These are phyloP conservation scores for Diceros bicornis DNA, from an alignment of 2,797 vertebrate genomes.

Conservation along the genomic window DNA sequence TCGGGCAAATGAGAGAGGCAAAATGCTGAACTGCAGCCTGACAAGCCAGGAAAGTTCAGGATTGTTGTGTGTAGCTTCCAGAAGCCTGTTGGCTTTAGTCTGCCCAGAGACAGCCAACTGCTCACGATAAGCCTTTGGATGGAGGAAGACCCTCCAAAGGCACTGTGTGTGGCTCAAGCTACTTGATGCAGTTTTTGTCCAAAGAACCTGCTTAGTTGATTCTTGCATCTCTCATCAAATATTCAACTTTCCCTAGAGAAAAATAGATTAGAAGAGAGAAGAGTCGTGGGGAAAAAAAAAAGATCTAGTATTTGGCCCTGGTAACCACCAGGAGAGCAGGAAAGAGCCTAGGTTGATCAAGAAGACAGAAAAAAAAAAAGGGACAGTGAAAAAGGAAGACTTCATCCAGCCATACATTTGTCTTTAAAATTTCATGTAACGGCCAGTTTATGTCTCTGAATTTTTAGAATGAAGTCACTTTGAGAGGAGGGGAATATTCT, in stretches of 20 bases:
- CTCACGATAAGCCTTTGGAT: not conserved
- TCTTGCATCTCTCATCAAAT: not conserved
- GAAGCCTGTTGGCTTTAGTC: not conserved
- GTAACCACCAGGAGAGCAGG: not conserved
- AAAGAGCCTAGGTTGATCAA: not conserved
- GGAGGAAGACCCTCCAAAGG: not conserved
- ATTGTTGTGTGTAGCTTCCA: not conserved
- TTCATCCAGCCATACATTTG: not conserved
- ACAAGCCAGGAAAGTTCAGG: not conserved
- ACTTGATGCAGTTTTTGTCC: not conserved
- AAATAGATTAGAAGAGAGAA: not conserved
- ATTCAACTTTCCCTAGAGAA: not conserved
- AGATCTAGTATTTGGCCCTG: not conserved
- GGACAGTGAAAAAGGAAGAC: conserved; percentile 2
- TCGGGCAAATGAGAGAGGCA: not conserved
- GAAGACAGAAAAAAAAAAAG: not conserved
- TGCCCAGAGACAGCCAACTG: not conserved
- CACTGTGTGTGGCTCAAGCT: not conserved
- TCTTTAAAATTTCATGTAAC: conserved; percentile 21
- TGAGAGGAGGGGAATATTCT: not conserved
- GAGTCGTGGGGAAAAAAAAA: not conserved
- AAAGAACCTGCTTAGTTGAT: not conserved
- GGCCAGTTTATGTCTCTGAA: not conserved
- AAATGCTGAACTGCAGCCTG: not conserved
- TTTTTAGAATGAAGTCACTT: conserved; percentile 43